A percentile compares a stretch with the other conserved stretches of the same genome.
Evolutionary conservation across 1,140 invertebrate genomes (phyloP).

Genomic region (Tetramorium parvispinum): DNA sequence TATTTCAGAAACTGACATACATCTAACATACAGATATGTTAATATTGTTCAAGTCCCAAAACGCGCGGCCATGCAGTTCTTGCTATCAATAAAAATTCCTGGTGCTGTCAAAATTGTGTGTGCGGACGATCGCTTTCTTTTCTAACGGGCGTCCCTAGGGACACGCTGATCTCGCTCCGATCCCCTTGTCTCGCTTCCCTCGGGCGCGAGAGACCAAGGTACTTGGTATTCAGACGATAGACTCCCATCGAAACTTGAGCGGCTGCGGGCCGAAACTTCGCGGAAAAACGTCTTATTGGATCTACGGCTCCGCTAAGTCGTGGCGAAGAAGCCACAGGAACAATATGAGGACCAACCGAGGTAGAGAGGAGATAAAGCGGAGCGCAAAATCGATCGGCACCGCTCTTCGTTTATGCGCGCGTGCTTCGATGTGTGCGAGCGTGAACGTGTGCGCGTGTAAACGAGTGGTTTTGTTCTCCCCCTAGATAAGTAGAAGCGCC

Average conservation of each 20-base stretch:
- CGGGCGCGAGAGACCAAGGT: conserved; percentile 28
- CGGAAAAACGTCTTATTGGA: conserved; percentile 78
- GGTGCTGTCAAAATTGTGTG: conserved; percentile 27
- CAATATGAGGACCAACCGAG: conserved; percentile 32
- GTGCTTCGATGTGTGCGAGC: neutral
- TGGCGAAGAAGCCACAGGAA: conserved; percentile 40
- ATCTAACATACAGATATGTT: neutral
- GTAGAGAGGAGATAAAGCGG: conserved; percentile 12
- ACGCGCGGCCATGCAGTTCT: neutral
- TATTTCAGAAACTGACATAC: neutral
- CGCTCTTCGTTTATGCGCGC: conserved; percentile 1
- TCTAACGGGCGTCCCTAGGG: conserved; percentile 55
- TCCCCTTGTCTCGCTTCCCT: conserved; percentile 56
- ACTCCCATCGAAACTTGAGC: conserved; percentile 80
- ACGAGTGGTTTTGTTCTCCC: conserved; percentile 35
- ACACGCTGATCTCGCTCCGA: conserved; percentile 45
- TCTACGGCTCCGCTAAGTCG: conserved; percentile 53
- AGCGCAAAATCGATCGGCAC: conserved; percentile 40
- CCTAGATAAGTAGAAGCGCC: conserved; percentile 33
- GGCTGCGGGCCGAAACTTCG: conserved; percentile 74
- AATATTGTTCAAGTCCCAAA: neutral
- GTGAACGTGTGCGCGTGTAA: neutral
- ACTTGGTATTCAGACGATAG: conserved; percentile 79
- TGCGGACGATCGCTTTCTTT: conserved; percentile 39
- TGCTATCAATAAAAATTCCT: conserved; percentile 27